These are phyloP conservation scores for Corvus hawaiiensis DNA, from an alignment of 2,113 vertebrate genomes.

Conservation along the genomic window DNA sequence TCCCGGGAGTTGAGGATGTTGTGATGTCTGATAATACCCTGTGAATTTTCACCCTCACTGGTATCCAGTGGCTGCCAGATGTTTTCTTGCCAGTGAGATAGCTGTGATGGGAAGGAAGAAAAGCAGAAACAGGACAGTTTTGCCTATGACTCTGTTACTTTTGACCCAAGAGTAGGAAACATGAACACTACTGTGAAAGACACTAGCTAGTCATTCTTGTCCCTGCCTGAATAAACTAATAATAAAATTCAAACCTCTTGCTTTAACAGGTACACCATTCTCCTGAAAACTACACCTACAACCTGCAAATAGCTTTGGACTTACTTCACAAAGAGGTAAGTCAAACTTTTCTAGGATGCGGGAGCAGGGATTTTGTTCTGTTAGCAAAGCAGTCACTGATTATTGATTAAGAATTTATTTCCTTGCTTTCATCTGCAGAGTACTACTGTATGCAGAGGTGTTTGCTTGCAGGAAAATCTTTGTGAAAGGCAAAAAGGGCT, in stretches of 20 bases:
- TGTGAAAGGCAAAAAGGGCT: not conserved
- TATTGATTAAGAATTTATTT: not conserved
- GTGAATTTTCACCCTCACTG: not conserved
- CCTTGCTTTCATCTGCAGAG: not conserved
- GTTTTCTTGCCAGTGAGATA: not conserved
- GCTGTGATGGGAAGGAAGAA: not conserved
- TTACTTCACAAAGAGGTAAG: slow-evolving; percentile 74
- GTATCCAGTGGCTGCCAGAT: not conserved
- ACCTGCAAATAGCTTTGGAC: slow-evolving; percentile 66
- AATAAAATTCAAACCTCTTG: not conserved
- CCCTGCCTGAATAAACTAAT: not conserved
- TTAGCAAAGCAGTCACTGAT: not conserved
- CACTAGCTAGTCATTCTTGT: not conserved
- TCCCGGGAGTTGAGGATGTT: not conserved
- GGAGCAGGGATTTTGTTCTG: not conserved
- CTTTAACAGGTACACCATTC: slow-evolving; percentile 48
- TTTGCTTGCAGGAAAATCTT: not conserved
- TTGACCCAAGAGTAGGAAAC: not conserved
- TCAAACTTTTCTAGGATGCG: not conserved
- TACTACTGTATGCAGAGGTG: not conserved
- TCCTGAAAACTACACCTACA: slow-evolving; percentile 62
- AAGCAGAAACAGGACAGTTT: not conserved
- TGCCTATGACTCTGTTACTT: not conserved
- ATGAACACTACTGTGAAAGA: not conserved
- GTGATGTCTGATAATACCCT: not conserved